Evolutionary conservation across 2,797 vertebrate species (phyloP), one percentile per base, ranked within the genome.

Genomic region (Meriones psammophilus): DNA sequence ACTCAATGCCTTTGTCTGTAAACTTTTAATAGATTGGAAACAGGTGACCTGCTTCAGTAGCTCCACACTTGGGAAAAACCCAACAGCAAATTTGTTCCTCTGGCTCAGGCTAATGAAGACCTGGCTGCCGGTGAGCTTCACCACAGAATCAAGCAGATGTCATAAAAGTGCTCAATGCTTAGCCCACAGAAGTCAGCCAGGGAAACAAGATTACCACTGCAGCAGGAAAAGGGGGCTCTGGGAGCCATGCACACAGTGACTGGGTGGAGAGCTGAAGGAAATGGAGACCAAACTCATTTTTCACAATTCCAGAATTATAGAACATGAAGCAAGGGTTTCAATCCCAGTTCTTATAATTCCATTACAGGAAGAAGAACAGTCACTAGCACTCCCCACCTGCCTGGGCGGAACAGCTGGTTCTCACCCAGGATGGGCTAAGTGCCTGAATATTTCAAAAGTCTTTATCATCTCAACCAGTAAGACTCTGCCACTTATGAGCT

Each of bases 11-110:
- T 66, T 97, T 94, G 13, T 69, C 88, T 96, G 69, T 96, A 71
- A 96, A 95, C 68, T 88, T 97, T 74, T 76, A 92, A 88, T 39
- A 66, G 8, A 97, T 88, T 94, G 76, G 95, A 97, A 91, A 20
- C 8, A 97, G 89, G 85, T 92, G 95, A 92, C 89, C 64, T 10
- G 87, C 30, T 89, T 96, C 28, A 86, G 84, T 33, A 87, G 42
- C 0, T 4, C 84, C 69, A n/a, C 64, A 56, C 50, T 64, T 78
- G 24, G 62, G 42, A 8, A 26, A 92, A 88, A 56, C 26, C 26
- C 9, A 50, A 6, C 22, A 50, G 58, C 9, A 56, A 30, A 78
- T 83, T 79, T 66, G 36, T 60, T 92, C 18, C 36, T 93, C 4
- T 8, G 33, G 73, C 50, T n/a, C 76, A 64, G 42, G 60, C 79